A percentile compares a stretch with the other conserved stretches of the same genome.
Evolutionary conservation across 2,113 vertebrate genomes (phyloP).

Genomic region (Felis catus): F.catus_Fca126_mat1.0 CM031424.1:11432001-11432500

Average conservation of each 20-base stretch:
- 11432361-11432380: not conserved
- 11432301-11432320: too few relatives aligned
- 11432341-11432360: too few relatives aligned
- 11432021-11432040: not conserved
- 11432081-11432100: not conserved
- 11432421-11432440: not conserved
- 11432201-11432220: too few relatives aligned
- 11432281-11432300: too few relatives aligned
- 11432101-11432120: not conserved
- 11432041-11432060: not conserved
- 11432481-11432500: not conserved
- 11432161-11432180: not conserved
- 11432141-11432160: not conserved
- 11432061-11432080: not conserved
- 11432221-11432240: too few relatives aligned
- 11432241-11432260: too few relatives aligned
- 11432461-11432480: not conserved
- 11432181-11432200: too few relatives aligned
- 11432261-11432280: too few relatives aligned
- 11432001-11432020: not conserved
- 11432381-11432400: not conserved
- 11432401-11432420: not conserved
- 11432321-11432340: too few relatives aligned
- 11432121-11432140: not conserved
- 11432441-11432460: not conserved